Evolutionary conservation across 2,113 vertebrate genomes (phyloP).

Genomic region (Empidonax alnorum): DNA sequence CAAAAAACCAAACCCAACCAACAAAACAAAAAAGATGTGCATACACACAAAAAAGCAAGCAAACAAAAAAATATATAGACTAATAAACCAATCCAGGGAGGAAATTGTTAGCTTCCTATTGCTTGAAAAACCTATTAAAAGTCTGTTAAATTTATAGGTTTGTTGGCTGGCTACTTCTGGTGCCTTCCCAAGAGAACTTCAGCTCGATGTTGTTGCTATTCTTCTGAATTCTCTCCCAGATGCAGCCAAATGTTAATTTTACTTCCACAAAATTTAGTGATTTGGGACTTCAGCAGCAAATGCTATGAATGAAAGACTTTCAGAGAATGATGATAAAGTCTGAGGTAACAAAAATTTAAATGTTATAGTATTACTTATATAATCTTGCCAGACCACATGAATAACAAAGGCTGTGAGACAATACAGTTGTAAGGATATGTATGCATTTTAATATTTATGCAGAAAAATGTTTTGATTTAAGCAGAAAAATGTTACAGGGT

Average conservation of each 20-base stretch:
- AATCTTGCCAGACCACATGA: background rate
- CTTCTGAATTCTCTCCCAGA: background rate
- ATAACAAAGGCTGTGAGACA: background rate
- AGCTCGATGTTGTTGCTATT: background rate
- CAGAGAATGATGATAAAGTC: background rate
- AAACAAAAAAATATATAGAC: background rate
- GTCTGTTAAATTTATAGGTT: background rate
- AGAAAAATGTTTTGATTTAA: background rate
- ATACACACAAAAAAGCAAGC: rapidly evolving
- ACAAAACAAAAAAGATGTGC: background rate
- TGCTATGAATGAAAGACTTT: background rate
- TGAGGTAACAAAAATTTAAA: background rate
- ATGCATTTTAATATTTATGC: background rate
- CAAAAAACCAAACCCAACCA: background rate
- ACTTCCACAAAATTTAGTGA: background rate
- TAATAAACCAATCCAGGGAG: background rate
- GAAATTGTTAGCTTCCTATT: background rate
- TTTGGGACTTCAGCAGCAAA: background rate
- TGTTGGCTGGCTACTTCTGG: background rate
- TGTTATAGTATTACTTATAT: background rate
- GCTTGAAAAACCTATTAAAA: background rate
- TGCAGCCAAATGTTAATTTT: background rate
- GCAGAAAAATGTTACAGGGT: background rate
- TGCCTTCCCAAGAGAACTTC: background rate
- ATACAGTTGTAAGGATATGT: background rate